Evolutionary conservation across 2,888 invertebrate species (phyloP), one percentile per base, ranked within the genome.

Genomic region (Margaritifera margaritifera): DNA sequence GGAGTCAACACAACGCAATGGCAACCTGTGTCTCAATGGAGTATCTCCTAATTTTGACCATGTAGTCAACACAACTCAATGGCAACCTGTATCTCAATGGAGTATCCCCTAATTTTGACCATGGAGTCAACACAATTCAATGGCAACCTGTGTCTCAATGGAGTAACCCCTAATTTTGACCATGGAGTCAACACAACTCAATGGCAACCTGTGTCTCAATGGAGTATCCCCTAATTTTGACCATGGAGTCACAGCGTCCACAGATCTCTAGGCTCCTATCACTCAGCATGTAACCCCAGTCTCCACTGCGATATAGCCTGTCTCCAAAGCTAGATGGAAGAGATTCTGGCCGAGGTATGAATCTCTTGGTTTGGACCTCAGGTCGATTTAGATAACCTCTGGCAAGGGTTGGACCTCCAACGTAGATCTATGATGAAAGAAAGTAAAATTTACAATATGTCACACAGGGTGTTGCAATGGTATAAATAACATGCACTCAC

Each of bases 121-220:
- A 90, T 89, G 58, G 89, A 87, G 76, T 90, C 90, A 77, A n/a
- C n/a, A n/a, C n/a, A n/a, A n/a, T n/a, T n/a, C n/a, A n/a, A n/a
- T n/a, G n/a, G n/a, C n/a, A 71, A 88, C 89, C 86, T 88, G 89
- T 66, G 88, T 83, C 79, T 90, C 90, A 63, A 90, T 89, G 31
- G 90, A 88, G 78, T 90, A 90, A 4, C 90, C 90, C n/a, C 90
- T 80, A 27, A 91, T 86, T 76, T 90, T 89, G 55, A 90, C 90
- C 89, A 90, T 89, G 59, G 89, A 87, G 75, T 90, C 90, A 77
- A n/a, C n/a, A n/a, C n/a, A n/a, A n/a, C n/a, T n/a, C 6, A 11
- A 42, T 42, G 42, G 15, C 42, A 71, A 88, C 89, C 86, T 88
- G 89, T 66, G 88, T 83, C 79, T 90, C 90, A 63, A 90, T 89